Evolutionary conservation across 1,140 invertebrate genomes (phyloP).

Genomic region (Leptinotarsa lineolata): DNA sequence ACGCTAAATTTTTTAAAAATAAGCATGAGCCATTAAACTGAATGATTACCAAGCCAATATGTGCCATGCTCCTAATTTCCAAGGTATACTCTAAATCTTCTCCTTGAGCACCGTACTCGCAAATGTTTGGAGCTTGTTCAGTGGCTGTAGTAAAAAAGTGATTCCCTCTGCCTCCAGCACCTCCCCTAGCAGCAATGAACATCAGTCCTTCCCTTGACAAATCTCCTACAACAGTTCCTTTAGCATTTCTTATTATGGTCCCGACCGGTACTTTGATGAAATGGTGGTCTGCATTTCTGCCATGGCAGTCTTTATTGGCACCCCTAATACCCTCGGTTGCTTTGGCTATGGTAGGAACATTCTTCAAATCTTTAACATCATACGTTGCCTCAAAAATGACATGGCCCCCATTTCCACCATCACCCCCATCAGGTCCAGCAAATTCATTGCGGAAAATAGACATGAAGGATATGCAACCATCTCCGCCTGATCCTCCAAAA

Average conservation of each 20-base stretch:
- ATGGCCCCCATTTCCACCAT: slow-evolving; percentile 97
- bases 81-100: slow-evolving; percentile 75
- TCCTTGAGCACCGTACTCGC: slow-evolving; percentile 86
- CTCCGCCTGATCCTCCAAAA: slow-evolving; percentile 85
- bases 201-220: slow-evolving; percentile 72
- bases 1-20: no score
- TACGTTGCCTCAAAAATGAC: slow-evolving; percentile 81
- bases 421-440: slow-evolving; percentile 94
- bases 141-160: slow-evolving; percentile 84
- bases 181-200: slow-evolving; percentile 93
- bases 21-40: background rate
- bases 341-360: slow-evolving; percentile 64
- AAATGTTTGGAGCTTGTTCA: slow-evolving; percentile 81
- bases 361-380: slow-evolving; percentile 74
- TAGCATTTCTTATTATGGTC: slow-evolving; percentile 74
- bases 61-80: slow-evolving; percentile 91
- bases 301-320: slow-evolving; percentile 73
- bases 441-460: slow-evolving; percentile 77
- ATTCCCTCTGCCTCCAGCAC: slow-evolving; percentile 94
- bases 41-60: slow-evolving; percentile 78
- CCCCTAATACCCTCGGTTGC: slow-evolving; percentile 78
- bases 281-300: slow-evolving; percentile 79
- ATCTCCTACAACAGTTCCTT: slow-evolving; percentile 72
- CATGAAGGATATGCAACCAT: slow-evolving; percentile 89
- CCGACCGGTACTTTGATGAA: slow-evolving; percentile 85